A percentile compares a stretch with the other conserved stretches of the same genome.
These are phyloP conservation scores for Scaptomyza hsui DNA, from an alignment of 1,140 invertebrate species.

Conservation along the genomic window DNA sequence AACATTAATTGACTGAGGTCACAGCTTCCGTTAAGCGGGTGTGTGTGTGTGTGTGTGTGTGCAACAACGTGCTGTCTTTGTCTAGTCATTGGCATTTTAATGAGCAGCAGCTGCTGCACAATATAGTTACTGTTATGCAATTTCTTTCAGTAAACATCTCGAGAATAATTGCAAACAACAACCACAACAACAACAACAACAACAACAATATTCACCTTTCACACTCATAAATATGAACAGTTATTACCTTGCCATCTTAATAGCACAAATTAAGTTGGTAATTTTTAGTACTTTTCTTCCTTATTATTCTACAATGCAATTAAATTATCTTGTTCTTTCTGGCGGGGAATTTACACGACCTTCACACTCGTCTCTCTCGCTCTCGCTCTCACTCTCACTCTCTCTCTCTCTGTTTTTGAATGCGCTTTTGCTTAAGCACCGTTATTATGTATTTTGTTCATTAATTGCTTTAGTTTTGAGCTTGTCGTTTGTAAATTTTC, in stretches of 20 bases:
- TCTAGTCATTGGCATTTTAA: conserved; percentile 56
- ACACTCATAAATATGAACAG: conserved; percentile 7
- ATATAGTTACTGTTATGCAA: conserved; percentile 45
- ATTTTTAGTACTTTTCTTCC: conserved; percentile 1
- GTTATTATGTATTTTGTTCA: background rate
- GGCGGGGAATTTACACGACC: conserved; percentile 3
- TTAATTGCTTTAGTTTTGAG: conserved; percentile 1
- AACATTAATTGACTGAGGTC: conserved; percentile 28
- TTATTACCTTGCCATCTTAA: conserved; percentile 50
- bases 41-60: background rate
- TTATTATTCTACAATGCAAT: conserved; percentile 49
- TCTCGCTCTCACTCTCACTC: background rate
- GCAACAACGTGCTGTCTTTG: conserved; percentile 40
- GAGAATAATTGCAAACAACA: background rate
- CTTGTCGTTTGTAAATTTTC: background rate
- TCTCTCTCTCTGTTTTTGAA: background rate
- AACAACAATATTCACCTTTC: conserved; percentile 7
- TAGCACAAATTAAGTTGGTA: conserved; percentile 55
- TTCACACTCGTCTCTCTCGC: background rate
- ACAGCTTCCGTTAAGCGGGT: conserved; percentile 18
- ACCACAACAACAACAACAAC: conserved; percentile 4
- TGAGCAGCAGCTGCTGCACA: conserved; percentile 9
- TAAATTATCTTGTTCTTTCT: conserved; percentile 31
- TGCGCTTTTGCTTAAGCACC: background rate
- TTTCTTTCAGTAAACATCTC: conserved; percentile 24